Base-by-base conservation (phyloP, 2,797 vertebrate genomes). In the Heteromormyrus szaboi region DNA sequence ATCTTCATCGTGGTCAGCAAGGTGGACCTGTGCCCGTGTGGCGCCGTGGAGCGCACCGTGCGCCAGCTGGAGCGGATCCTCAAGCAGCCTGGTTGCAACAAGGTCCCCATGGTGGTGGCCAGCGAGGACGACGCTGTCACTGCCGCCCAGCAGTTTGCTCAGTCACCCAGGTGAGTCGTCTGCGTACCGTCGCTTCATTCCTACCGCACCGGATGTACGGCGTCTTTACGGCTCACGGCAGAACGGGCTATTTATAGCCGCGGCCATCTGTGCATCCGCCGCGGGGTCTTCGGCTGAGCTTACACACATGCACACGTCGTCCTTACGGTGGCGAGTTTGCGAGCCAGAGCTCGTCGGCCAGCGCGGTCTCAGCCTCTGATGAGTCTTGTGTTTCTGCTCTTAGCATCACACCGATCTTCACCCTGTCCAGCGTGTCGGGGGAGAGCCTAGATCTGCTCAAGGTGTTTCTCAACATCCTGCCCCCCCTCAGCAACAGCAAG, bases 1-100 rank as follows among this genome's bases (percentile, higher is more conserved):
- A 98, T 99, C 95, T 99, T 99, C 93, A 96, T 99, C 76, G 98
- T 97, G 92, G 95, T 99, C 94, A 99, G 97, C 94, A 99, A 99
- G 94, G 97, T 98, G 91, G 98, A 99, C 93, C 93, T 99, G 90
- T 98, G 97, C 90, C 96, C 96, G 5, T 96, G 96, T 68, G 95
- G 96, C 91, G 97, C 97, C 0, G 96, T 98, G 93, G 98, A 99
- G 89, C 94, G 98, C 85, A 99, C 98, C 0, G 97, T 99, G 8
- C 97, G 97, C 7, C 98, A 99, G 95, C 95, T 99, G 92, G 97
- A 98, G 91, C 93, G 97, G 22, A 96, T 99, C 89, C 96, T 99
- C 90, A 99, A 99, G 92, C 97, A 98, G 93, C 98, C 98, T 1
- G 98, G 98, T 88, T 99, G 98, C 94, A 98, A 98, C 96, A 99